Conservation (phyloP, 2,113 vertebrate species). For the Semnornis frantzii region DNA sequence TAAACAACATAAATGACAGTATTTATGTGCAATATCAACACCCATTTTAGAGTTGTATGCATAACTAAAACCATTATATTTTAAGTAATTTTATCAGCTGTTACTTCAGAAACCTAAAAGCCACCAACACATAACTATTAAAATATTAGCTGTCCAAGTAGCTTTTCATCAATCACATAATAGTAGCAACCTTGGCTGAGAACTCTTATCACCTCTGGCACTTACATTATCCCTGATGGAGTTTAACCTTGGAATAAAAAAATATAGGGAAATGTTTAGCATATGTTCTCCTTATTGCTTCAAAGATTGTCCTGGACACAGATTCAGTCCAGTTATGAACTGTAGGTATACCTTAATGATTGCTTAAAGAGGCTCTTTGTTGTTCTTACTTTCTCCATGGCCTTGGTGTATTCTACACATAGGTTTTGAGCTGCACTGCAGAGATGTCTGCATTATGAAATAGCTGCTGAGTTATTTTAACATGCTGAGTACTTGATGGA, state of each 20-base stretch:
- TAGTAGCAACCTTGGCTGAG: neutral
- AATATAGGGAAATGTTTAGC: neutral
- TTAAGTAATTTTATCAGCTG: neutral
- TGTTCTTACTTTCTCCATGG: neutral
- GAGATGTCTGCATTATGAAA: neutral
- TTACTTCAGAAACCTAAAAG: neutral
- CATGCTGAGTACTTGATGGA: neutral
- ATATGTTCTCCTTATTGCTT: neutral
- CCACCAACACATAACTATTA: neutral
- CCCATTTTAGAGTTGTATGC: neutral
- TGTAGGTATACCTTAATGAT: neutral
- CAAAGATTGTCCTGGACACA: neutral
- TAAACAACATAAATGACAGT: neutral
- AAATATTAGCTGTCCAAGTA: neutral
- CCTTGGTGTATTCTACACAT: neutral
- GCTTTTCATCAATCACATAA: neutral
- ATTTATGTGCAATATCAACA: neutral
- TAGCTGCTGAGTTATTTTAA: conserved; percentile 15
- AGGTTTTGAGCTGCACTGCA: neutral
- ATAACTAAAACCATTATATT: neutral
- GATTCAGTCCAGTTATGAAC: neutral
- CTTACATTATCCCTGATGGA: neutral
- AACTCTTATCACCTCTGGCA: neutral
- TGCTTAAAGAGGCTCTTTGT: neutral
- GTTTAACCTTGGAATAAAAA: neutral